phyloP scores from a whole-genome alignment of 1,140 invertebrate genomes.

The Hycleus phaleratus region DNA sequence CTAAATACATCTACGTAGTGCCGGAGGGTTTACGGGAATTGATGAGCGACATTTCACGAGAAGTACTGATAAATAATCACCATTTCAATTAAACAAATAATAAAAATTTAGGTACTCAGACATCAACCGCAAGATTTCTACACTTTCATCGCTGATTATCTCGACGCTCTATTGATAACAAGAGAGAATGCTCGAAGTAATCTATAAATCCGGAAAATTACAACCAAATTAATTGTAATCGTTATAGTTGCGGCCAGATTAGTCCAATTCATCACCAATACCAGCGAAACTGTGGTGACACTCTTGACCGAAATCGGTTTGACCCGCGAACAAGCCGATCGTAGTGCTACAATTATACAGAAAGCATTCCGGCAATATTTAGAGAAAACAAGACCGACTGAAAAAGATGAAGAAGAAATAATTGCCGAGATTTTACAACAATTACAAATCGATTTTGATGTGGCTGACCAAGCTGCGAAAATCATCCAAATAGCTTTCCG shows the following conservation, averaged over 20 bases:
- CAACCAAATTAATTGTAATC: no score
- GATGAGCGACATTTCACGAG: constrained; percentile 59
- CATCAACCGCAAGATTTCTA: constrained; percentile 53
- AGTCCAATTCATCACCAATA: constrained; percentile 41
- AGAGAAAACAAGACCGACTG: constrained; percentile 9
- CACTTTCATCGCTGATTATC: constrained; percentile 60
- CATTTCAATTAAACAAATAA: not conserved
- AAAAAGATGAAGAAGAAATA: not conserved
- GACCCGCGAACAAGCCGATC: constrained; percentile 40
- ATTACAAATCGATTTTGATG: constrained; percentile 20
- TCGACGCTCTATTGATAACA: constrained; percentile 57
- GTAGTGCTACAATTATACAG: constrained; percentile 40
- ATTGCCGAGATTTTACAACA: constrained; percentile 7
- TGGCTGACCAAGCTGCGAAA: constrained; percentile 27
- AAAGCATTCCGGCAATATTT: constrained; percentile 35
- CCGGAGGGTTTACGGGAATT: constrained; percentile 61
- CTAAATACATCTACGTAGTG: constrained; percentile 37
- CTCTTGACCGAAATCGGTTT: constrained; percentile 41
- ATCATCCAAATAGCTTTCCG: constrained; percentile 30
- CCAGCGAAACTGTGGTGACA: constrained; percentile 39
- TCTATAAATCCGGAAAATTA: no score
- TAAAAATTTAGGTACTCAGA: constrained; percentile 46
- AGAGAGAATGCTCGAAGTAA: constrained; percentile 49
- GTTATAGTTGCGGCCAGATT: constrained; percentile 40
- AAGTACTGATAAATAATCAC: constrained; percentile 38